Percentiles rank a stretch among this genome's conserved stretches.
phyloP scores from a whole-genome alignment of 2,888 invertebrate species.

The Molanna angustata region DNA sequence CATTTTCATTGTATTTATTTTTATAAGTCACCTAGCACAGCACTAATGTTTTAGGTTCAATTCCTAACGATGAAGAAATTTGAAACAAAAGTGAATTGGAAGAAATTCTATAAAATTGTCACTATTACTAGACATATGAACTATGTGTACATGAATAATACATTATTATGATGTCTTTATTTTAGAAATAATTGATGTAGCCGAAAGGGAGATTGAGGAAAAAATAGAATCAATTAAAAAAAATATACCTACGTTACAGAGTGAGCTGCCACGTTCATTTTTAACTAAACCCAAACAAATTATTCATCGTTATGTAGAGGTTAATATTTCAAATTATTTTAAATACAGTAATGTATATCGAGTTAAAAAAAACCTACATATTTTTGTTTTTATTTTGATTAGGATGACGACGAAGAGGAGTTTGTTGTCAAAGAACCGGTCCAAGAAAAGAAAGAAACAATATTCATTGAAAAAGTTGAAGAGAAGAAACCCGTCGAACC shows the following conservation, averaged over 20 bases:
- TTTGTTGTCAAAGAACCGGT: slow-evolving; percentile 32
- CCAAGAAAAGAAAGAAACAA: slow-evolving; percentile 17
- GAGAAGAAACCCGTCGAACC: slow-evolving; percentile 1
- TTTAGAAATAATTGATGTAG: slow-evolving; percentile 43
- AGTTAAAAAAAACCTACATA: no score
- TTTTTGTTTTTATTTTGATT: slow-evolving; percentile 1
- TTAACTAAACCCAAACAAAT: slow-evolving; percentile 20
- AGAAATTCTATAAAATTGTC: no score
- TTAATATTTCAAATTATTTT: slow-evolving; percentile 2
- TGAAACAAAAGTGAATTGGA: no score
- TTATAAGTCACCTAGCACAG: no score
- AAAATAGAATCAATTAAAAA: slow-evolving; percentile 30
- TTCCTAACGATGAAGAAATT: no score
- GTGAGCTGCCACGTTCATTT: slow-evolving; percentile 1
- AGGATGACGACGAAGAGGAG: slow-evolving; percentile 36
- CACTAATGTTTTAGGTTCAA: no score
- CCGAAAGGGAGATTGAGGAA: slow-evolving; percentile 40
- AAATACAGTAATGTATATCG: neutral
- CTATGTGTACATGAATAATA: no score
- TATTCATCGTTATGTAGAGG: slow-evolving; percentile 25
- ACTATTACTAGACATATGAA: no score
- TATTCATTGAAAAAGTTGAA: slow-evolving; percentile 32
- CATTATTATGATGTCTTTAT: no score
- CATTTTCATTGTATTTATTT: no score
- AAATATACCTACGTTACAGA: slow-evolving; percentile 7